Percentiles rank a stretch among this genome's conserved stretches.
These are phyloP conservation scores for Bolinopsis microptera DNA, from an alignment of 37 sponge, comb jelly and placozoan species.

Conservation along the genomic window DNA sequence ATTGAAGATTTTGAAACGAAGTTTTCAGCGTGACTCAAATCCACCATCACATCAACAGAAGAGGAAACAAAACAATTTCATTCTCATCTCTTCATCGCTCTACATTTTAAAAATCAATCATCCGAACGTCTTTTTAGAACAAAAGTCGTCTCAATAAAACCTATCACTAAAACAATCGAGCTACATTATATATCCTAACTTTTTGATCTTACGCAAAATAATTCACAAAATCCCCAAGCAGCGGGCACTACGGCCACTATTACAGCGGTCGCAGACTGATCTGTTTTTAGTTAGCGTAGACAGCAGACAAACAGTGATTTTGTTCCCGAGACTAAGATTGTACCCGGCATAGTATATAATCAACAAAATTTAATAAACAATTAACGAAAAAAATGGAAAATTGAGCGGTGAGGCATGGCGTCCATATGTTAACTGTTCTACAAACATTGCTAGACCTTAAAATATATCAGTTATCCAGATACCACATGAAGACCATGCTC, in stretches of 20 bases:
- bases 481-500: too few relatives aligned
- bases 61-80: neutral
- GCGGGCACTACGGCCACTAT: too few relatives aligned
- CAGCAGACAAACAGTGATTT: neutral
- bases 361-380: neutral
- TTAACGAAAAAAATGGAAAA: neutral
- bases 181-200: slow-evolving; percentile 11
- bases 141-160: neutral
- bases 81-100: neutral
- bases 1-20: neutral
- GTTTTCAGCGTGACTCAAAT: neutral
- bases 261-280: neutral
- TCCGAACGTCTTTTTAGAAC: neutral
- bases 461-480: too few relatives aligned
- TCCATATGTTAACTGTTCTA: neutral
- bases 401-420: neutral
- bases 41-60: neutral
- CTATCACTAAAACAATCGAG: neutral
- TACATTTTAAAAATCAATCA: too few relatives aligned
- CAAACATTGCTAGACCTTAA: neutral
- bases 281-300: too few relatives aligned
- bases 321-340: neutral
- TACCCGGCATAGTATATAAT: neutral
- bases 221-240: neutral
- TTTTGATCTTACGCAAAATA: neutral